A percentile compares a stretch with the other conserved stretches of the same genome.
These are phyloP conservation scores for Centruroides sculpturatus DNA, from an alignment of 1,140 invertebrate genomes.

Conservation along the genomic window DNA sequence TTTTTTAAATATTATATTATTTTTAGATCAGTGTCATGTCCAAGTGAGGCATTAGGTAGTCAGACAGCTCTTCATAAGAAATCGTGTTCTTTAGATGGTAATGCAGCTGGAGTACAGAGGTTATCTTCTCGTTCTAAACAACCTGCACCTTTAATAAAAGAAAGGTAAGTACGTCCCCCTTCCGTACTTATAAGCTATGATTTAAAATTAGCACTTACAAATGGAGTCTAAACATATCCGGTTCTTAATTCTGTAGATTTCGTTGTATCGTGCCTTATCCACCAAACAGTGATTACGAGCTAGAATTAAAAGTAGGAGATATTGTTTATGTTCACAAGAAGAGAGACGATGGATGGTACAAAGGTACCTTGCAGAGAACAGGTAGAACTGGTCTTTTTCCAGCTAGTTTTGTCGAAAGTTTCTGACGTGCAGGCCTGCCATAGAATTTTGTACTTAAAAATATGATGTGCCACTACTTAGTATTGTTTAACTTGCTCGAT, in stretches of 20 bases:
- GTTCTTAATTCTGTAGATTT: slow-evolving; percentile 39
- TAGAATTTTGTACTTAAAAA: no score
- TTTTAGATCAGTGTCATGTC: slow-evolving; percentile 72
- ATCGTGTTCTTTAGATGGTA: slow-evolving; percentile 18
- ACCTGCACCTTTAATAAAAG: slow-evolving; percentile 26
- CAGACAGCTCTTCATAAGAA: slow-evolving; percentile 37
- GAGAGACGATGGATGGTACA: slow-evolving; percentile 89
- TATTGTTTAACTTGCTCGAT: no score
- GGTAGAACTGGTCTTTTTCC: slow-evolving; percentile 85
- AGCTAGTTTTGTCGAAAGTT: slow-evolving; percentile 61
- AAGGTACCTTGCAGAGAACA: slow-evolving; percentile 75
- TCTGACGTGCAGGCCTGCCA: slow-evolving; percentile 6
- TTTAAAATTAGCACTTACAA: not conserved
- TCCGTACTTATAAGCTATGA: not conserved
- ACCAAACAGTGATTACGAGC: slow-evolving; percentile 82
- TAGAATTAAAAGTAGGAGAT: slow-evolving; percentile 77
- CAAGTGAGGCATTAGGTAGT: slow-evolving; percentile 54
- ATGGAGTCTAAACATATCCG: not conserved
- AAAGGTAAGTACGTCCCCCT: slow-evolving; percentile 23
- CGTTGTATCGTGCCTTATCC: slow-evolving; percentile 86
- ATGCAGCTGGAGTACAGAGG: slow-evolving; percentile 16
- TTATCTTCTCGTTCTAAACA: slow-evolving; percentile 20
- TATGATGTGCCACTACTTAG: no score
- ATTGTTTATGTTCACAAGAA: slow-evolving; percentile 84
- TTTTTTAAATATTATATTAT: not conserved